Evolutionary conservation across 2,888 invertebrate species (phyloP).

Genomic region (Scaeva pyrastri): DNA sequence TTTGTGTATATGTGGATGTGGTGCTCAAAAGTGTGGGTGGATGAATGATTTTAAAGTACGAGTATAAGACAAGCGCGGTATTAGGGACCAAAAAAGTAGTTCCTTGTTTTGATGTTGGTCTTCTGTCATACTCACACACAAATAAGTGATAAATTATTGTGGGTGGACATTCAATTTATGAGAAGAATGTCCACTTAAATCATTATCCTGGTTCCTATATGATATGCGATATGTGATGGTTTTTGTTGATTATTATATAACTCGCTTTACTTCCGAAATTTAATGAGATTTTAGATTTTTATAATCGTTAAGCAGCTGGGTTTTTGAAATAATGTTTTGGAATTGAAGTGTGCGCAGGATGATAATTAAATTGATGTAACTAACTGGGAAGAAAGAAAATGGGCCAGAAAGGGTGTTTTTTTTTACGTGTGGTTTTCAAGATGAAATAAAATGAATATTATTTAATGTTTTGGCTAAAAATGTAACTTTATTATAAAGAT

Average conservation of each 20-base stretch:
- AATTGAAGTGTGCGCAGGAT: too few relatives aligned
- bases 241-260: neutral
- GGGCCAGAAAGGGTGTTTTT: too few relatives aligned
- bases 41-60: slow-evolving; percentile 42
- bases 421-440: too few relatives aligned
- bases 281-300: slow-evolving; percentile 19
- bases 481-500: too few relatives aligned
- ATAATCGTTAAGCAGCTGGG: slow-evolving; percentile 16
- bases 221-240: neutral
- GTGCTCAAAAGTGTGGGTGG: slow-evolving; percentile 51
- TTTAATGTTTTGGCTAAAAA: too few relatives aligned
- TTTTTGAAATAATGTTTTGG: neutral
- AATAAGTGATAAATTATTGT: slow-evolving; percentile 69
- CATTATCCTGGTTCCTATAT: slow-evolving; percentile 20
- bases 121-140: too few relatives aligned
- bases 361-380: too few relatives aligned
- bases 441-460: too few relatives aligned
- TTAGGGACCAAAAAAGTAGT: neutral
- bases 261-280: neutral
- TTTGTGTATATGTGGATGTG: neutral
- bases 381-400: too few relatives aligned
- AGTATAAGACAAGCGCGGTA: slow-evolving; percentile 25
- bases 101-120: slow-evolving; percentile 52
- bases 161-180: slow-evolving; percentile 65
- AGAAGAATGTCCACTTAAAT: slow-evolving; percentile 28